A percentile compares a stretch with the other conserved stretches of the same genome.
Evolutionary conservation across 2,797 vertebrate species (phyloP).

Genomic region (Dromococcyx pavoninus): DNA sequence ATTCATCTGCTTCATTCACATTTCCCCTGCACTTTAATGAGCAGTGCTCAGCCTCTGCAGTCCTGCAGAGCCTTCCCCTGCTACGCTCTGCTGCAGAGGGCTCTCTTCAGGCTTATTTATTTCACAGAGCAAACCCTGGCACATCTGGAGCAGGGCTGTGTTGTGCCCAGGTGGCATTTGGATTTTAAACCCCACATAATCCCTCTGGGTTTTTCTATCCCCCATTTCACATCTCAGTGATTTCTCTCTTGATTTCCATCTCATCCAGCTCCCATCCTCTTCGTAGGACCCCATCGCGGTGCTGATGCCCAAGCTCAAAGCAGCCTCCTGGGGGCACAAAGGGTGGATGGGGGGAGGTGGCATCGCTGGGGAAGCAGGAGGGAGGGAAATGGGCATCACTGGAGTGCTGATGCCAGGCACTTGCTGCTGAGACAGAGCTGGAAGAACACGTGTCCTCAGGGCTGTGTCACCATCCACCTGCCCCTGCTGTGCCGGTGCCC

Average conservation of each 20-base stretch:
- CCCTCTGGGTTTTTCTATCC: background rate
- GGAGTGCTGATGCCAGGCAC: background rate
- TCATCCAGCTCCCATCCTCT: background rate
- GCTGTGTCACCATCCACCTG: background rate
- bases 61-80: constrained; percentile 26
- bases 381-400: background rate
- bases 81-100: background rate
- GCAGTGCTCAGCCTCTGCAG: constrained; percentile 36
- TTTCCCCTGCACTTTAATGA: constrained; percentile 48
- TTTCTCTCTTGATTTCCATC: background rate
- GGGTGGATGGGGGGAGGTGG: background rate
- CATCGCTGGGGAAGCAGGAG: background rate
- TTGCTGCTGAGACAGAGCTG: background rate
- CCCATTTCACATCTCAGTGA: background rate
- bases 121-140: background rate
- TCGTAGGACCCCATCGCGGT: accelerated
- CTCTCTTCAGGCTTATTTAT: background rate
- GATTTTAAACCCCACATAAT: background rate
- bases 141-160: background rate
- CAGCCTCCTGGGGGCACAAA: background rate
- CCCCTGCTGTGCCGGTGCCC: accelerated
- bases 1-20: constrained; percentile 69
- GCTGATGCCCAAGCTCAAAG: accelerated
- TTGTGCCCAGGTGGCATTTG: background rate
- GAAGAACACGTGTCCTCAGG: accelerated